Conservation (phyloP, 1,140 invertebrate species). For the Hylyphantes graminicola region DNA sequence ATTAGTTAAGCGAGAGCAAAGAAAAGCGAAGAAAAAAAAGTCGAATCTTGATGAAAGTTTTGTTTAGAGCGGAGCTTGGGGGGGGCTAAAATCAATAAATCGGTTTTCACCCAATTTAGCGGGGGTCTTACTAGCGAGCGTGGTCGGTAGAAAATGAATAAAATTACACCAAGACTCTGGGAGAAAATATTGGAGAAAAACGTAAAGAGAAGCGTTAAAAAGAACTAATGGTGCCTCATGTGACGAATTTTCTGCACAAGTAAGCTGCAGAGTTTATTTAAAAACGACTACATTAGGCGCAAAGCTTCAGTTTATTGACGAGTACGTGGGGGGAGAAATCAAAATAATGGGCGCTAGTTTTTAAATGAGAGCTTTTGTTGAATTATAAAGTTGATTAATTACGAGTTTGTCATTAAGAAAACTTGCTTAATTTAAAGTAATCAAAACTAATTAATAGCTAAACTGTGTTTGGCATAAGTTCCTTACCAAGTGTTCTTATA, state of each 20-base stretch:
- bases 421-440: no score
- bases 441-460: no score
- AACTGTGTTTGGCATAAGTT: no score
- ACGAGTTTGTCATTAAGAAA: no score
- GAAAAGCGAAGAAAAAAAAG: slow-evolving; percentile 23
- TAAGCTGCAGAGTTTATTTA: slow-evolving; percentile 1
- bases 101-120: slow-evolving; percentile 53
- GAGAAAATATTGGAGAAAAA: slow-evolving; percentile 42
- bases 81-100: slow-evolving; percentile 53
- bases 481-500: no score
- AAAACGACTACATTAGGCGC: slow-evolving; percentile 7
- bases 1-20: slow-evolving; percentile 29
- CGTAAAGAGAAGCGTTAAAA: slow-evolving; percentile 40
- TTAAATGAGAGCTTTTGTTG: no score
- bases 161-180: slow-evolving; percentile 10
- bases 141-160: slow-evolving; percentile 42
- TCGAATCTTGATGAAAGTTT: slow-evolving; percentile 51
- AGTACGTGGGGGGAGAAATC: no score
- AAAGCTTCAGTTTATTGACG: neutral
- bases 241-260: slow-evolving; percentile 22
- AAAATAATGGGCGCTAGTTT: no score
- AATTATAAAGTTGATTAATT: no score
- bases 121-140: slow-evolving; percentile 32
- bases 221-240: slow-evolving; percentile 37
- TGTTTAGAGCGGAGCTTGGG: slow-evolving; percentile 46